Conservation (phyloP, 2,888 invertebrate species). For the Athalia cordata region DNA sequence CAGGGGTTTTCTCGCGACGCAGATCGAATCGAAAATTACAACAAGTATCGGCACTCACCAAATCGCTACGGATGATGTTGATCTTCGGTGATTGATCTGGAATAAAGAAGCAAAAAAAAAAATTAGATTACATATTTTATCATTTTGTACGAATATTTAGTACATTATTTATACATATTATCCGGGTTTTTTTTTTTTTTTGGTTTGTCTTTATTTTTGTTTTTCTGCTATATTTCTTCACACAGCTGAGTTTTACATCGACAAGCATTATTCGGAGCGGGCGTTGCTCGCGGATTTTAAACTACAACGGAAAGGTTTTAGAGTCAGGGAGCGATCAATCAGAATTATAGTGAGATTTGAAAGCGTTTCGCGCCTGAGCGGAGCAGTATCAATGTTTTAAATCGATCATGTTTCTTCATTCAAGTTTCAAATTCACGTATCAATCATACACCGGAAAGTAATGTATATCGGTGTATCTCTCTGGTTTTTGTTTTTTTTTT, state of each 20-base stretch:
- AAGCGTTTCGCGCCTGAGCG: conserved; percentile 7
- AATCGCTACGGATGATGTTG: not conserved
- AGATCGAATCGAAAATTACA: not conserved
- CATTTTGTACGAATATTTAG: too few species aligned
- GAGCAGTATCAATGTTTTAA: conserved; percentile 32
- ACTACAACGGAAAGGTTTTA: conserved; percentile 40
- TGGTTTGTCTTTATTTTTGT: not conserved
- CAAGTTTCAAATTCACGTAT: conserved; percentile 38
- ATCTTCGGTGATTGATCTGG: not conserved
- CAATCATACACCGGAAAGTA: conserved; percentile 24
- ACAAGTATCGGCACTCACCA: conserved; percentile 11
- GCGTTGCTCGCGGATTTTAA: not conserved
- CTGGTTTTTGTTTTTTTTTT: too few species aligned
- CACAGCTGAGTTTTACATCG: conserved; percentile 12
- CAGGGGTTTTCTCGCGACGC: not conserved
- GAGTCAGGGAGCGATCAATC: conserved; percentile 31
- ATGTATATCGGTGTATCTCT: too few species aligned
- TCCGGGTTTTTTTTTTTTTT: not conserved
- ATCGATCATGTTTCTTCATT: conserved; percentile 44
- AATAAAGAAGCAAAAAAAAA: not conserved
- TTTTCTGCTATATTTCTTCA: conserved; percentile 1
- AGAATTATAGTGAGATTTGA: conserved; percentile 42
- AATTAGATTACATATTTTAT: too few species aligned
- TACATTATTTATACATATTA: not conserved
- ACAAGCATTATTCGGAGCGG: not conserved